Base-by-base conservation (phyloP, 2,888 invertebrate genomes). In the Orchestes rusci region DNA sequence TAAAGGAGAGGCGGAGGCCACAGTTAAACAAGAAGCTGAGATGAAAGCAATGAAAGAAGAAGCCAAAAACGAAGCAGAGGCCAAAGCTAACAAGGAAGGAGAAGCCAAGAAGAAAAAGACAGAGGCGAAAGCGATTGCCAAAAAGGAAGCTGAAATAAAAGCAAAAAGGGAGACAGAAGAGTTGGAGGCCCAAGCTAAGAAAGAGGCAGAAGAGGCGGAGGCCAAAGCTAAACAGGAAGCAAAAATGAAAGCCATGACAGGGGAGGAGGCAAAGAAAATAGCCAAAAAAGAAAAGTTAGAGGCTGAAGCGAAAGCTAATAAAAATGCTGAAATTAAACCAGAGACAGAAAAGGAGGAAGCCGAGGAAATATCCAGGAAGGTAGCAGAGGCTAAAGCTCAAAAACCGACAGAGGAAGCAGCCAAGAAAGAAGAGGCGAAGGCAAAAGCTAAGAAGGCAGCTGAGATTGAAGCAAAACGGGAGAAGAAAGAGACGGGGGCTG, bases 311-410 rank as follows among this genome's bases (percentile, higher is more conserved):
- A 52, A 44, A 40, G 45, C 50, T 15, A 48, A 52, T 16, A 42
- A 41, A 15, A 31, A 38, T 19, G 32, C 44, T 37, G 33, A 49
- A n/a, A 40, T 42, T 33, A 48, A 39, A 19, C 31, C 51, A 15
- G 46, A 16, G 27, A 27, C 35, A 33, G n/a, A 45, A 47, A 16
- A 43, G 45, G 17, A 39, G 34, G 49, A 50, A 37, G 45, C 39
- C 62, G 28, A 67, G 63, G 52, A 3, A 5, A 20, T 12, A 23
- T 5, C 23, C 10, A 45, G 45, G 17, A 39, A 42, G 29, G 20
- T 31, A 18, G 36, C 43, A 15, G 31, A 46, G 15, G 27, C 37
- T 19, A 43, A 49, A 43, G 15, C 49, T 16, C 43, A 53, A 39
- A 43, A 42, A 29, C 23, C 46, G 16, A 50, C 47, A 8, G 41